Evolutionary conservation across 2,113 vertebrate species (phyloP).

Genomic region (Cavia porcellus): DNA sequence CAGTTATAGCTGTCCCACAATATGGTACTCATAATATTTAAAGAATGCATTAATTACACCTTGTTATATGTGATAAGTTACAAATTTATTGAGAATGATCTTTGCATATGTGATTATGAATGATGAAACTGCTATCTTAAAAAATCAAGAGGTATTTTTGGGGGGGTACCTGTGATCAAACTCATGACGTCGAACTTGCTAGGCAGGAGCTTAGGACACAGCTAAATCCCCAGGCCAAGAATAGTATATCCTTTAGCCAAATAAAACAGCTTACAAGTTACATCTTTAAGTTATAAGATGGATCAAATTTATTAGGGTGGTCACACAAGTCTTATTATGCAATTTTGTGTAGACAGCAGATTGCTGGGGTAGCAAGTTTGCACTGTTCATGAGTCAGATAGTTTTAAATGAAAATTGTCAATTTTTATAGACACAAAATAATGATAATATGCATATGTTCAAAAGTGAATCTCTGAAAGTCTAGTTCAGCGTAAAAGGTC

Average conservation of each 20-base stretch:
- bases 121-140: not conserved
- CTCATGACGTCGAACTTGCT: too few relatives aligned
- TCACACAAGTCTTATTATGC: not conserved
- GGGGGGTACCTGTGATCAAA: too few relatives aligned
- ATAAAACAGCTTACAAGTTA: not conserved
- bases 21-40: not conserved
- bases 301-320: not conserved
- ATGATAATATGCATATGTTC: not conserved
- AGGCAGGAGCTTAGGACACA: too few relatives aligned
- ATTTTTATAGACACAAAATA: not conserved
- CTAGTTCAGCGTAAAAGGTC: not conserved
- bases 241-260: not conserved
- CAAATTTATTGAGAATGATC: not conserved
- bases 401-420: slow-evolving; percentile 29
- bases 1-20: not conserved
- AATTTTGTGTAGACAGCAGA: not conserved
- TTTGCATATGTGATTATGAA: not conserved
- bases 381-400: not conserved
- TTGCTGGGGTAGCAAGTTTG: not conserved
- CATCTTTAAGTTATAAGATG: not conserved
- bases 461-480: not conserved
- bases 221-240: too few relatives aligned
- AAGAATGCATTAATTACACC: not conserved
- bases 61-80: not conserved
- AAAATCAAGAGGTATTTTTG: not conserved